These are phyloP conservation scores for Tanytarsus gracilentus DNA, from an alignment of 2,888 invertebrate genomes.

Conservation along the genomic window DNA sequence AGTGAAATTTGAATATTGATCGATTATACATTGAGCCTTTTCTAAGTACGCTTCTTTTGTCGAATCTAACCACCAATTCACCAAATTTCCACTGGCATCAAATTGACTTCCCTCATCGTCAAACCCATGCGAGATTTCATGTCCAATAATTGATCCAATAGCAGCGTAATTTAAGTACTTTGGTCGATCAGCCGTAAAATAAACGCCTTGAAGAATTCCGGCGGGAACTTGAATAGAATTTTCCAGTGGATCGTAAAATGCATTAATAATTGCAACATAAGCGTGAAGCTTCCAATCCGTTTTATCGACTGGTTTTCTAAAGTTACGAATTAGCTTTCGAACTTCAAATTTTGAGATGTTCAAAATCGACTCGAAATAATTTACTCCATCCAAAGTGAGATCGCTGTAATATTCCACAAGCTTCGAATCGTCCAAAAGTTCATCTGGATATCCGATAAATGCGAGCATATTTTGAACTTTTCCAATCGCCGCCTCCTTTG, in stretches of 20 bases:
- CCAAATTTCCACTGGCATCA: slow-evolving; percentile 84
- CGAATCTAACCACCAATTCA: slow-evolving; percentile 84
- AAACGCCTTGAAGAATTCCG: slow-evolving; percentile 84
- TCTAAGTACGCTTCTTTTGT: slow-evolving; percentile 76
- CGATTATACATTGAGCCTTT: slow-evolving; percentile 81
- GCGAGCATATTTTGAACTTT: slow-evolving; percentile 71
- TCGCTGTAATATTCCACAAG: slow-evolving; percentile 62
- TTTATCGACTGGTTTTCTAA: slow-evolving; percentile 45
- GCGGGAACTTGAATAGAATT: slow-evolving; percentile 86
- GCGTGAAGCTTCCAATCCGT: slow-evolving; percentile 46
- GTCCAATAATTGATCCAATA: slow-evolving; percentile 85
- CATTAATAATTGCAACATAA: slow-evolving; percentile 50
- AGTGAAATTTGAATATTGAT: slow-evolving; percentile 87
- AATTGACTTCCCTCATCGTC: slow-evolving; percentile 68
- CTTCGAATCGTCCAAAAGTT: slow-evolving; percentile 66
- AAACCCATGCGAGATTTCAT: slow-evolving; percentile 54
- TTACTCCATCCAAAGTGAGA: slow-evolving; percentile 44
- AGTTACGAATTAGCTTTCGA: slow-evolving; percentile 44
- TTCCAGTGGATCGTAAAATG: slow-evolving; percentile 54
- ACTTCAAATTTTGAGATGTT: slow-evolving; percentile 46
- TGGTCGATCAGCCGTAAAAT: slow-evolving; percentile 81
- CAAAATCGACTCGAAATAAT: slow-evolving; percentile 45
- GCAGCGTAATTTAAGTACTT: slow-evolving; percentile 88
- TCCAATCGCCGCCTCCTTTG: slow-evolving; percentile 52
- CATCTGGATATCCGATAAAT: slow-evolving; percentile 79